phyloP scores from a whole-genome alignment of 2,113 vertebrate species.

The Hemichromis elongatus region DNA sequence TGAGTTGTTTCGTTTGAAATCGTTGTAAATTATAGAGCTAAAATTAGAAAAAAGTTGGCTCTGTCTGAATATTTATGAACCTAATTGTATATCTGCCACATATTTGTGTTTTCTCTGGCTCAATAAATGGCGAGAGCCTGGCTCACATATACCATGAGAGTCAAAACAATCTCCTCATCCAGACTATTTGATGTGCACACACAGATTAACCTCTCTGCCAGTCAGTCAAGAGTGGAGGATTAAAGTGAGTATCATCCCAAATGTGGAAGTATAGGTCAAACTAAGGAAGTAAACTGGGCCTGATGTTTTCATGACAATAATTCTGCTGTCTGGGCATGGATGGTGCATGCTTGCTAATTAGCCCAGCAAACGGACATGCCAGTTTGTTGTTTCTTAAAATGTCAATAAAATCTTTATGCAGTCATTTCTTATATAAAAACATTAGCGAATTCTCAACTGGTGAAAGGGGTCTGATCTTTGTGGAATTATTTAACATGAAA shows the following conservation, averaged over 20 bases:
- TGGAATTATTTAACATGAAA: background rate
- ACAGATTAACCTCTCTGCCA: background rate
- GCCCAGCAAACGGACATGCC: background rate
- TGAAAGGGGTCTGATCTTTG: background rate
- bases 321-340: background rate
- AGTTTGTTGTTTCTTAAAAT: background rate
- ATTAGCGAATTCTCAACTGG: background rate
- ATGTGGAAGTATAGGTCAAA: background rate
- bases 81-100: background rate
- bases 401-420: background rate
- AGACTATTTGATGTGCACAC: background rate
- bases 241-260: background rate
- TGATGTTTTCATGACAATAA: background rate
- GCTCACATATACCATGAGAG: background rate
- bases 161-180: background rate
- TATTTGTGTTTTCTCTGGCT: background rate
- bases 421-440: background rate
- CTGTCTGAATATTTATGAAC: background rate
- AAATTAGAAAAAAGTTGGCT: accelerated
- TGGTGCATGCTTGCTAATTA: background rate
- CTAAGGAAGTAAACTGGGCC: background rate
- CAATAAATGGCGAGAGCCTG: background rate
- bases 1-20: background rate
- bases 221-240: background rate
- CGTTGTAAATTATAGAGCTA: background rate